Evolutionary conservation across 2,797 vertebrate species (phyloP), one percentile per base, ranked within the genome.

Genomic region (Xenopus petersii): DNA sequence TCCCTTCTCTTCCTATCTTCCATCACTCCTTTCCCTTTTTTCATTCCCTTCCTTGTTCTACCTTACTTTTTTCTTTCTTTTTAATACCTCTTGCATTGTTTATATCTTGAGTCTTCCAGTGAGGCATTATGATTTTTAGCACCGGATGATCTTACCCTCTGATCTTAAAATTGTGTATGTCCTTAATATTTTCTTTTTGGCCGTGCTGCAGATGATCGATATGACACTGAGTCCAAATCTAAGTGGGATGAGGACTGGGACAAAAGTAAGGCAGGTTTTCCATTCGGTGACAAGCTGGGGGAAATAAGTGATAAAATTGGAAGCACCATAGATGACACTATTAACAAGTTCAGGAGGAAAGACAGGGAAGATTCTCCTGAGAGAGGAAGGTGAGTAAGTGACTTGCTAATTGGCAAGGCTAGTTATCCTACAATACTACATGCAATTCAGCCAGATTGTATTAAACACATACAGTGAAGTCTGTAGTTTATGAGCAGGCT

Each of bases 161-260:
- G 5, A 42, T 9, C n/a, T n/a, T n/a, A n/a, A n/a, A n/a, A n/a
- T n/a, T 42, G 36, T 42, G 4, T 42, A 6, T 42, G 36, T 51
- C 6, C 49, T 70, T 79, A 70, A 70, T 24, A 8, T 74, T 17
- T 70, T 42, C 10, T 2, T 64, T 26, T 33, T 70, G n/a, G 16
- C 64, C 61, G 66, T 85, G 66, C 73, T 85, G 83, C 90, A 82
- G 95, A 93, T 77, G 98, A 99, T 84, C 88, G 88, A 81, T 97
- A 94, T 0, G 96, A 98, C 84, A 89, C 94, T 67, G 95, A 97
- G 4, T 89, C 88, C 75, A 91, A 89, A 70, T 92, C 91, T 77
- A 96, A 91, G 75, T 99, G 96, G 97, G 97, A 99, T 55, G 95
- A 98, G 9, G 98, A 99, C 74, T 99, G 96, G 95, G 96, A 98